Conservation (phyloP, 2,888 invertebrate genomes). For the Gerosis bhagava region DNA sequence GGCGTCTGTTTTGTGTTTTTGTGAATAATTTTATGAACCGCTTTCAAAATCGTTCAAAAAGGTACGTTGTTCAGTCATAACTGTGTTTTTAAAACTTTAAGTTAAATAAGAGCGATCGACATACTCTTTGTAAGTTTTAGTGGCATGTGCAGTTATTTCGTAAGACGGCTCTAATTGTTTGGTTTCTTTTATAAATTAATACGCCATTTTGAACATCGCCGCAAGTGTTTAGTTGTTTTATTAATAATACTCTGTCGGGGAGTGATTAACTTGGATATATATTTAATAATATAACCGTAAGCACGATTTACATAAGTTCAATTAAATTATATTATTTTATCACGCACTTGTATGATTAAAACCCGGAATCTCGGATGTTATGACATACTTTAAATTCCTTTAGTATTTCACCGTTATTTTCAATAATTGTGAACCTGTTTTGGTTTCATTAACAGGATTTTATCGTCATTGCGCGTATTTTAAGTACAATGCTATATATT, state of each 20-base stretch:
- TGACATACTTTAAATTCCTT: slow-evolving; percentile 21
- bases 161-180: slow-evolving; percentile 68
- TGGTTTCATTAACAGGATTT: not conserved
- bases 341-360: not conserved
- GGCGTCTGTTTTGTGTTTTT: slow-evolving; percentile 39
- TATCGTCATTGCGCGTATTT: slow-evolving; percentile 2
- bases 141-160: slow-evolving; percentile 74
- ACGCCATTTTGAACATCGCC: slow-evolving; percentile 62
- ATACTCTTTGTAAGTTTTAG: slow-evolving; percentile 58
- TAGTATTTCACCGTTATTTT: slow-evolving; percentile 18
- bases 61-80: slow-evolving; percentile 68
- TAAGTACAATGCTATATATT: no score
- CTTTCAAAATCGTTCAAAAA: slow-evolving; percentile 44
- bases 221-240: not conserved
- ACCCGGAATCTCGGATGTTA: slow-evolving; percentile 3
- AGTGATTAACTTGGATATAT: not conserved
- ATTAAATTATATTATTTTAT: not conserved
- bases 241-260: not conserved
- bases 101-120: slow-evolving; percentile 61
- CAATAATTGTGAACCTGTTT: slow-evolving; percentile 11
- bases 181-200: slow-evolving; percentile 54
- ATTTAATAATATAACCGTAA: slow-evolving; percentile 9
- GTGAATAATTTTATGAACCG: slow-evolving; percentile 36
- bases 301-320: slow-evolving; percentile 1
- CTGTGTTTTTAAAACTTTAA: slow-evolving; percentile 45